Evolutionary conservation across 1,140 invertebrate species (phyloP).

Genomic region (Pissodes strobi): DNA sequence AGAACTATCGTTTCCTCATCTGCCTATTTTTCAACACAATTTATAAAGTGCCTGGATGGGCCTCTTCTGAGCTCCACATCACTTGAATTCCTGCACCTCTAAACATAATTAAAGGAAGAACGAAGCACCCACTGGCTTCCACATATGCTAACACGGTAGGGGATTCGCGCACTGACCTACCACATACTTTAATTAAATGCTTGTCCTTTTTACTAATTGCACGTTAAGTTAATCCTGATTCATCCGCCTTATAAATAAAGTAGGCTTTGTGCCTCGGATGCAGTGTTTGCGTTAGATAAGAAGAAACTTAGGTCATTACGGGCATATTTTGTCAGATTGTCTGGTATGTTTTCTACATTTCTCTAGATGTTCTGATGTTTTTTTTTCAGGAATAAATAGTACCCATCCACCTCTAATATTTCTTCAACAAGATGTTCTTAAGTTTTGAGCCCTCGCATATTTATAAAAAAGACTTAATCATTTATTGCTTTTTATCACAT

Average conservation of each 20-base stretch:
- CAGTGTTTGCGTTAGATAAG: not conserved
- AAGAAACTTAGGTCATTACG: constrained; percentile 17
- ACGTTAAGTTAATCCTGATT: constrained; percentile 26
- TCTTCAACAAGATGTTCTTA: constrained; percentile 29
- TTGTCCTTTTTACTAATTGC: constrained; percentile 26
- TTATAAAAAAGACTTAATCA: constrained; percentile 7
- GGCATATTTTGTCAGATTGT: constrained; percentile 32
- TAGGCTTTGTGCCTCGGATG: not conserved
- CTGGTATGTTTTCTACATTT: constrained; percentile 33
- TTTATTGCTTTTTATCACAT: constrained; percentile 21
- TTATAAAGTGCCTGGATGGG: no score
- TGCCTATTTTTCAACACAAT: no score
- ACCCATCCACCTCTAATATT: constrained; percentile 32
- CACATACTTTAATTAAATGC: no score
- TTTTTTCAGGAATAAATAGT: constrained; percentile 12
- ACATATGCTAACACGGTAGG: constrained; percentile 47
- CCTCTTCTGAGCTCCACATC: no score
- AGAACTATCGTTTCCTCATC: no score
- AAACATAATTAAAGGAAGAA: constrained; percentile 50
- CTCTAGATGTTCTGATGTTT: constrained; percentile 36
- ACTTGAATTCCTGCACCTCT: no score
- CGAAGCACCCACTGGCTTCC: constrained; percentile 41
- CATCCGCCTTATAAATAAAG: constrained; percentile 38
- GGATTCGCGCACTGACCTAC: constrained; percentile 43
- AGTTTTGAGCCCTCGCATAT: constrained; percentile 8